Percentiles rank a stretch among this genome's conserved stretches.
These are phyloP conservation scores for Trissolcus basalis DNA, from an alignment of 1,140 invertebrate genomes.

Conservation along the genomic window DNA sequence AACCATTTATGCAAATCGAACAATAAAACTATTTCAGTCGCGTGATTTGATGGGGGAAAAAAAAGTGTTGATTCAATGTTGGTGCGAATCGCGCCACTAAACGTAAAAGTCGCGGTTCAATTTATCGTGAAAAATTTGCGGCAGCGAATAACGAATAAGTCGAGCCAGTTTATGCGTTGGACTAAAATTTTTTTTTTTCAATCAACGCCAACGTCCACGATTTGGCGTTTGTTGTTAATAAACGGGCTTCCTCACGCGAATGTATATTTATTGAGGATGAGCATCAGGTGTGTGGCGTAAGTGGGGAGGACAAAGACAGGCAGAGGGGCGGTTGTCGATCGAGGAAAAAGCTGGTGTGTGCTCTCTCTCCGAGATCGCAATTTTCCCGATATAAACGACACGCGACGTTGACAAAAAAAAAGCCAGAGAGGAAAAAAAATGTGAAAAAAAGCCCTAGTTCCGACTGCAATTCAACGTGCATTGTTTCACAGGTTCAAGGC, in stretches of 20 bases:
- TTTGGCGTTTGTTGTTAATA: constrained; percentile 49
- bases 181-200: not conserved
- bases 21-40: too few species aligned
- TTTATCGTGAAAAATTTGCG: constrained; percentile 8
- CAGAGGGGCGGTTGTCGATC: constrained; percentile 57
- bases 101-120: not conserved
- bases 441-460: constrained; percentile 28
- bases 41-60: too few species aligned
- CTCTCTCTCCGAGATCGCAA: constrained; percentile 33
- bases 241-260: constrained; percentile 47
- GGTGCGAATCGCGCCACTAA: too few species aligned
- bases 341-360: constrained; percentile 46
- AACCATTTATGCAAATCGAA: too few species aligned
- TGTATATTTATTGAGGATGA: constrained; percentile 58
- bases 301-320: constrained; percentile 47
- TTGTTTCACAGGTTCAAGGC: constrained; percentile 70
- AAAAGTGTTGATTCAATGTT: too few species aligned
- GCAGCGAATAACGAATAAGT: not conserved
- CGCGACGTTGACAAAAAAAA: constrained; percentile 40
- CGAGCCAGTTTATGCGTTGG: too few species aligned
- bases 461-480: constrained; percentile 56
- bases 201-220: constrained; percentile 18
- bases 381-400: constrained; percentile 53
- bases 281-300: constrained; percentile 58
- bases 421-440: constrained; percentile 25